Base-by-base conservation (phyloP, 2,888 invertebrate species). In the Ischnura elegans region DNA sequence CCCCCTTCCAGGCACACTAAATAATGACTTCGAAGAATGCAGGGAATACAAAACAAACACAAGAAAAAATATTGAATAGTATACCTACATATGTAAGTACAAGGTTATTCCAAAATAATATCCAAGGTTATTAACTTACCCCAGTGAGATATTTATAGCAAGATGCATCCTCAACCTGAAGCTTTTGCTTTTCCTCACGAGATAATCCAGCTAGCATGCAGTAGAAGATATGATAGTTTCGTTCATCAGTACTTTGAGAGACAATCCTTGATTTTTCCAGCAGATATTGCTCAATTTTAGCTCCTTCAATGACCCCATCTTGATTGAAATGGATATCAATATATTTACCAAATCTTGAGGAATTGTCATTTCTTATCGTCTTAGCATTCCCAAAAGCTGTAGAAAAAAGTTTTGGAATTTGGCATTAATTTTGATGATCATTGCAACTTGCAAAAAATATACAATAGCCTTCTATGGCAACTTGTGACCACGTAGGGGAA, bases 191-290 rank as follows among this genome's bases (percentile, higher is more conserved):
- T 95, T 99, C 99, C 0, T 98, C 98, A 29, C 97, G 96, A 0
- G 97, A 97, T 94, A 99, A 96, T 0, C 99, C 99, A 19, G 98
- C 97, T 94, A 99, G 96, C 96, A 99, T 97, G 94, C 98, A 97
- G 96, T 99, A 99, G 96, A 99, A 99, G 94, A 99, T 98, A 95
- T 99, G 99, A 96, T 99, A 99, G 96, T 99, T 99, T 94, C 99
- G 97, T 96, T 99, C 99, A 93, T 98, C 98, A 93, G 97, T 97
- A 95, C 98, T 98, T 96, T 98, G 98, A n/a, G 97, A 97, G 0
- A 99, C 99, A 94, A 99, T 98, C 76, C 99, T 97, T 0, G 99
- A 99, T 96, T 99, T 99, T 96, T 99, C 99, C 95, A 99, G 96
- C 87, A 99, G 96, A 96, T 99, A 99, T 95, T 99, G 99, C 94